Percentiles rank a stretch among this genome's conserved stretches.
Conservation (phyloP, 1,140 invertebrate species). For the Holcopasites calliopsidis region DNA sequence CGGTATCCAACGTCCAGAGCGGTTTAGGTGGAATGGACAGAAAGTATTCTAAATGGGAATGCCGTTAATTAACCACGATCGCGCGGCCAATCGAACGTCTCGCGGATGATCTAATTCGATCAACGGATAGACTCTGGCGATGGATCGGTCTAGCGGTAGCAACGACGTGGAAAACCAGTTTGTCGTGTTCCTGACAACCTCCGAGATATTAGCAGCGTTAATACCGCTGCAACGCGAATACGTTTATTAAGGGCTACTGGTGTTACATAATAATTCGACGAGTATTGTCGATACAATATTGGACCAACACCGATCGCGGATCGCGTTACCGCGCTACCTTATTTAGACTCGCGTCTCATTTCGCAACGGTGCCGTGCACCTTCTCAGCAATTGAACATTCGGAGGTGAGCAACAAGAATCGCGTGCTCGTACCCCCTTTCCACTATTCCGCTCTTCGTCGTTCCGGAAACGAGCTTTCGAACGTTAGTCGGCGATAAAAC, state of each 20-base stretch:
- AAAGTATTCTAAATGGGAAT: neutral
- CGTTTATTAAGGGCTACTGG: constrained; percentile 55
- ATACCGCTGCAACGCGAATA: constrained; percentile 36
- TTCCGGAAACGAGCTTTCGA: no score
- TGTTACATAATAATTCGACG: constrained; percentile 48
- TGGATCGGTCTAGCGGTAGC: constrained; percentile 25
- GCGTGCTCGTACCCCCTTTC: no score
- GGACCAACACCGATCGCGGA: constrained; percentile 16
- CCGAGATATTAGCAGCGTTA: constrained; percentile 44
- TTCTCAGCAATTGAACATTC: no score
- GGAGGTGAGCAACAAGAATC: no score
- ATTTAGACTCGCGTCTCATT: constrained; percentile 14
- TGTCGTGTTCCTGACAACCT: constrained; percentile 44
- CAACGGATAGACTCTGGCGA: constrained; percentile 10
- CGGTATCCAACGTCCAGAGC: no score
- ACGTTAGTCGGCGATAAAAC: no score
- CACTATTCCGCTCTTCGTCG: no score
- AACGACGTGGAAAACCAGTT: constrained; percentile 56
- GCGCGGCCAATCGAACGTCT: neutral
- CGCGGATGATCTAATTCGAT: constrained; percentile 12
- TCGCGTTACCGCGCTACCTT: constrained; percentile 33
- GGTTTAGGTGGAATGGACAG: no score
- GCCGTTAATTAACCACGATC: neutral
- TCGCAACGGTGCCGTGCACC: neutral
- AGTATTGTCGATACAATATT: constrained; percentile 39